phyloP scores from a whole-genome alignment of 2,113 vertebrate species.

The Passer domesticus region DNA sequence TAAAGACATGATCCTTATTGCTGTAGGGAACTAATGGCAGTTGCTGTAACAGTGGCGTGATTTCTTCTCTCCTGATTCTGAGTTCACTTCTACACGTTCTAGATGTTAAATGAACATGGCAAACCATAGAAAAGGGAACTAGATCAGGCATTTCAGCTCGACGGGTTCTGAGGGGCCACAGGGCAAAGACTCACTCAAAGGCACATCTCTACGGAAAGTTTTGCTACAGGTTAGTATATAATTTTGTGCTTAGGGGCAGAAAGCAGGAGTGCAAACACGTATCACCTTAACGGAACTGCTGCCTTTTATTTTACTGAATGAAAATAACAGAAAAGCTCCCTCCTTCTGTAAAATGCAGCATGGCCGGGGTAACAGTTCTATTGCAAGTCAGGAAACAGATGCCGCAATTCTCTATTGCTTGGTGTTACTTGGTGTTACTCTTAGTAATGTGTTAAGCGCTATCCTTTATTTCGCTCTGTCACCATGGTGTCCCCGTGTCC shows the following conservation, averaged over 20 bases:
- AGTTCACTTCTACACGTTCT: not conserved
- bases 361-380: accelerated
- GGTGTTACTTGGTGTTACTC: not conserved
- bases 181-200: not conserved
- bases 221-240: not conserved
- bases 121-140: not conserved
- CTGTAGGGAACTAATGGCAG: not conserved
- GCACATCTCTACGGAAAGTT: not conserved
- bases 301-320: not conserved
- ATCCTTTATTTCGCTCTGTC: accelerated
- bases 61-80: not conserved
- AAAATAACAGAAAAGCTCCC: not conserved
- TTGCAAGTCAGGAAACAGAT: not conserved
- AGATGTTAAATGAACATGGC: not conserved
- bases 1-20: not conserved
- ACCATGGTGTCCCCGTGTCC: not conserved
- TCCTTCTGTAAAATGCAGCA: not conserved
- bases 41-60: not conserved
- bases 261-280: not conserved
- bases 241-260: not conserved
- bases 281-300: not conserved
- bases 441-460: not conserved
- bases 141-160: not conserved
- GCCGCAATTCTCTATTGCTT: too few species aligned
- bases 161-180: not conserved